phyloP scores from a whole-genome alignment of 2,113 vertebrate species.

The Chlamydotis undulata region DNA sequence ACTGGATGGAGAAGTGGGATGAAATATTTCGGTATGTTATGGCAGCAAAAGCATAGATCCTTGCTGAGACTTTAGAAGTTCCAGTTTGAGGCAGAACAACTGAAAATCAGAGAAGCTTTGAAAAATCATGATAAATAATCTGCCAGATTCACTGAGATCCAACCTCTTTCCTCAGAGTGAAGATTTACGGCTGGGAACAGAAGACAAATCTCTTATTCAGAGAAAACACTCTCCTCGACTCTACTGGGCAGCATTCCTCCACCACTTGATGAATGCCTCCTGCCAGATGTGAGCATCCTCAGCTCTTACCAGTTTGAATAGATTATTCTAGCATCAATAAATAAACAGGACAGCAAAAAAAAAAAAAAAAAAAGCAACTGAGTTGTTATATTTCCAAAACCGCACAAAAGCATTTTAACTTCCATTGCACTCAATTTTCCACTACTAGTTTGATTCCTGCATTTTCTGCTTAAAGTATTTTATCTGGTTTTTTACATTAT shows the following conservation, averaged over 20 bases:
- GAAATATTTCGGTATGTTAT: fast-evolving
- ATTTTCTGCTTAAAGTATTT: not conserved
- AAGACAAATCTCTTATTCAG: not conserved
- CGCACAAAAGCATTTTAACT: not conserved
- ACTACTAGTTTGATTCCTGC: not conserved
- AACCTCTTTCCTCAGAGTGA: not conserved
- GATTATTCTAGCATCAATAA: not conserved
- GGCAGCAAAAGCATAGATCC: not conserved
- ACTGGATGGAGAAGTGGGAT: not conserved
- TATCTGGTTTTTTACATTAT: not conserved
- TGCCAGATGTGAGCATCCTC: not conserved
- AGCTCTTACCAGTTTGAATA: not conserved
- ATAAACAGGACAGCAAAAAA: not conserved
- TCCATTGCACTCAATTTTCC: not conserved
- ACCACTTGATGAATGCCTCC: not conserved
- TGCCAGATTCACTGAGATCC: not conserved
- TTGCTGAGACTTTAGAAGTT: not conserved
- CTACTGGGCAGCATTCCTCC: fast-evolving
- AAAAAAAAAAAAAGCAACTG: not conserved
- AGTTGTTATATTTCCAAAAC: not conserved
- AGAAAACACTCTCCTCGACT: not conserved
- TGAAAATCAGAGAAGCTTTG: not conserved
- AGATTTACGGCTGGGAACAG: not conserved
- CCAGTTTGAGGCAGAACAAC: not conserved
- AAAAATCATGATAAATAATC: not conserved